Conservation (phyloP, 2,797 vertebrate genomes). For the Phaenicophaeus curvirostris region DNA sequence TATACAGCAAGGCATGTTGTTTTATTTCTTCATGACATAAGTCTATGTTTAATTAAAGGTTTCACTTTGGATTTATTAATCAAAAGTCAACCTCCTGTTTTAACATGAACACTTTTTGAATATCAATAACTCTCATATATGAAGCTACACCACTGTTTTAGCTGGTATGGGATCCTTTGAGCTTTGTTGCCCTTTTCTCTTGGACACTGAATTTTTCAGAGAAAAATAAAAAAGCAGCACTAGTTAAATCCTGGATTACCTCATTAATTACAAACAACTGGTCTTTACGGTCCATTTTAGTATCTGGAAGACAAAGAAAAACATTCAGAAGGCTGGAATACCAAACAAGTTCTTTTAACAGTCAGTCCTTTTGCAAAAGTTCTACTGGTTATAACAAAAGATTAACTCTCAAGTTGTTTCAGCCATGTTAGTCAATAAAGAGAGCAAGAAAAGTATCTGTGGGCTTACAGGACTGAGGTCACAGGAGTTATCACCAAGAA, state of each 20-base stretch:
- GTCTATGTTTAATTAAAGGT: not conserved
- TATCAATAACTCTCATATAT: not conserved
- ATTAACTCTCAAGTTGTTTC: not conserved
- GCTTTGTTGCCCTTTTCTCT: not conserved
- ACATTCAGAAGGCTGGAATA: not conserved
- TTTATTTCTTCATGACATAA: not conserved
- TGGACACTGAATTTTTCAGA: not conserved
- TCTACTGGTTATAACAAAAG: not conserved
- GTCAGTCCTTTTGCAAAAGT: not conserved
- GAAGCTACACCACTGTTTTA: not conserved
- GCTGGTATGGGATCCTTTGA: not conserved
- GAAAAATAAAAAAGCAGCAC: not conserved
- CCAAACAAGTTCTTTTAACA: not conserved
- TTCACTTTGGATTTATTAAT: not conserved
- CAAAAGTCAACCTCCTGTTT: not conserved
- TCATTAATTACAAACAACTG: constrained; percentile 95
- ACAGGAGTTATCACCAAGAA: accelerated
- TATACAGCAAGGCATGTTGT: accelerated
- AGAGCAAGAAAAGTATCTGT: not conserved
- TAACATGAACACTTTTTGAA: not conserved
- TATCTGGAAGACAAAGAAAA: constrained; percentile 80
- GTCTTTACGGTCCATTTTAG: constrained; percentile 99
- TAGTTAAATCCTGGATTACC: constrained; percentile 75
- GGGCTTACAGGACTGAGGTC: not conserved
- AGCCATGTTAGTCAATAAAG: not conserved